Conservation (phyloP, 2,113 vertebrate species). For the Eubucco bourcierii region DNA sequence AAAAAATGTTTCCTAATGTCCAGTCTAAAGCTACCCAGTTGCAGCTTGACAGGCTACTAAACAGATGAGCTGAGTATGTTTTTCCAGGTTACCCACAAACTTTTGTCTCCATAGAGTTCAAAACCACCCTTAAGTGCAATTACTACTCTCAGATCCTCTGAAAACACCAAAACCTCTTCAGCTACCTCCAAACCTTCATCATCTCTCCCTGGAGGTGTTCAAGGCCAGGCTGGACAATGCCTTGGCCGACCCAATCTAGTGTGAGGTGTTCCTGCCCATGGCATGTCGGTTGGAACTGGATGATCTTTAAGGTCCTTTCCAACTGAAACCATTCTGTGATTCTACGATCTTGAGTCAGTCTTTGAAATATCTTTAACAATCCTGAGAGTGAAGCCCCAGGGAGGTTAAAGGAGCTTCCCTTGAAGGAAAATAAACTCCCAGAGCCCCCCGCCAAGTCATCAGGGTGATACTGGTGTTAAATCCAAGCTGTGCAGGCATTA, state of each 20-base stretch:
- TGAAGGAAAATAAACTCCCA: background rate
- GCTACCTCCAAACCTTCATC: background rate
- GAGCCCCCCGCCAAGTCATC: accelerated
- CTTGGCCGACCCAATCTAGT: no score
- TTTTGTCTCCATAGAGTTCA: background rate
- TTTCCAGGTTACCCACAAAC: accelerated
- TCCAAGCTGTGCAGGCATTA: accelerated
- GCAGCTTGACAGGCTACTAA: background rate
- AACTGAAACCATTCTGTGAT: no score
- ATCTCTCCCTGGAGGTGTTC: no score
- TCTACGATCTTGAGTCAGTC: background rate
- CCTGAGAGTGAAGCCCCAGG: background rate
- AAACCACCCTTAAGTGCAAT: accelerated
- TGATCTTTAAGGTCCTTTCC: no score
- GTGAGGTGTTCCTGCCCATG: no score
- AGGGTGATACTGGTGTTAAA: accelerated
- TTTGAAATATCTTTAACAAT: background rate
- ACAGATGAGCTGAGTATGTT: accelerated
- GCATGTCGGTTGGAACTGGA: no score
- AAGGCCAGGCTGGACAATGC: no score
- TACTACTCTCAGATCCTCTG: background rate
- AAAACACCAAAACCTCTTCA: background rate
- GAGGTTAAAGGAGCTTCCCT: background rate
- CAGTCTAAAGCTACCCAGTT: no score
- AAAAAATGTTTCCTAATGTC: no score